Evolutionary conservation across 2,113 vertebrate species (phyloP).

Genomic region (Dendropsophus ebraccatus): DNA sequence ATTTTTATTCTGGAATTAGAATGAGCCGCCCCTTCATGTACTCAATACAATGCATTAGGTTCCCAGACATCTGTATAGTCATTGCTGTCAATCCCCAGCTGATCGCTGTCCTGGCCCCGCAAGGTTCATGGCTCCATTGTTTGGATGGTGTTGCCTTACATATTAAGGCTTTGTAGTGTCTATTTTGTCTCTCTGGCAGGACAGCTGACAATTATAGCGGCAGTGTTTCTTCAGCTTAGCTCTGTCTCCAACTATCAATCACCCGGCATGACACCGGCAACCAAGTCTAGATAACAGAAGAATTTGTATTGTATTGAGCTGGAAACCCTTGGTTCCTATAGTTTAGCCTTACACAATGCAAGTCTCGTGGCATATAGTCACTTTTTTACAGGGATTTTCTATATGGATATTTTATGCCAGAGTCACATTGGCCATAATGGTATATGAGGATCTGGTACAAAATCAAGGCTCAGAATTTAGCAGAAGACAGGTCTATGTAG

Average conservation of each 20-base stretch:
- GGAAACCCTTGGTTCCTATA: background rate
- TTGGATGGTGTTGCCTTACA: conserved; percentile 30
- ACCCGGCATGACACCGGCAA: background rate
- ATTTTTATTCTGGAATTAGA: background rate
- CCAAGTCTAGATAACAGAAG: conserved; percentile 10
- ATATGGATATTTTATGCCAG: background rate
- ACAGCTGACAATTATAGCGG: conserved; percentile 40
- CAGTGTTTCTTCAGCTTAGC: background rate
- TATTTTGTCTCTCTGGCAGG: conserved; percentile 24
- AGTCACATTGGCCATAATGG: background rate
- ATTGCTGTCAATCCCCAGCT: background rate
- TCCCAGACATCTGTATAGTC: background rate
- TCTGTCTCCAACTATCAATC: background rate
- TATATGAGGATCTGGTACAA: background rate
- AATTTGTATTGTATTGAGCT: background rate
- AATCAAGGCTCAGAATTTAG: background rate
- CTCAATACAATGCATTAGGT: background rate
- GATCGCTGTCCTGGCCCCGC: background rate
- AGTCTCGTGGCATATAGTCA: too few species aligned
- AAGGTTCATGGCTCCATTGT: conserved; percentile 15
- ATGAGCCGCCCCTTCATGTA: background rate
- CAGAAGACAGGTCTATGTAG: background rate
- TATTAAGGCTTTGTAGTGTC: conserved; percentile 31
- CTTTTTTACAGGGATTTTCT: too few species aligned
- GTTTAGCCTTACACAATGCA: background rate